Percentiles rank a stretch among this genome's conserved stretches.
These are phyloP conservation scores for Cricetomys ansorgei DNA, from an alignment of 2,113 vertebrate species.

Conservation along the genomic window DNA sequence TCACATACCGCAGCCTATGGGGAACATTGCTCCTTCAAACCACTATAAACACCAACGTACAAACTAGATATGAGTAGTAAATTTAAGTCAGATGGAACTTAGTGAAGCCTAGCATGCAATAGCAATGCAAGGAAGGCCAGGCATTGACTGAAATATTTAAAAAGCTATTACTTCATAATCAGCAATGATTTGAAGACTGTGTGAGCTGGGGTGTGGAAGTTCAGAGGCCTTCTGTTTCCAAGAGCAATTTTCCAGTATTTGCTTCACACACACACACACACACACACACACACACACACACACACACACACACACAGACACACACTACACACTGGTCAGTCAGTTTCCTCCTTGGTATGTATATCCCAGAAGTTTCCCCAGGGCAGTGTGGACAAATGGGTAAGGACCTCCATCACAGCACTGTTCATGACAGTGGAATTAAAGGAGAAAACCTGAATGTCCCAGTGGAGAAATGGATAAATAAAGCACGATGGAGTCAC, in stretches of 20 bases:
- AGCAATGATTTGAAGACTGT: neutral
- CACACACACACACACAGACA: neutral
- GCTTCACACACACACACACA: neutral
- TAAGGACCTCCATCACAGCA: neutral
- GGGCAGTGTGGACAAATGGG: neutral
- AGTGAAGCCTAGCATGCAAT: neutral
- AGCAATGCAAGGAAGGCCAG: neutral
- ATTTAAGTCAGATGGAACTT: neutral
- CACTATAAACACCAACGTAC: neutral
- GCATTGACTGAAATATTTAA: neutral
- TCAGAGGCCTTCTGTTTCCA: neutral
- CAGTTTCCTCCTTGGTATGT: neutral
- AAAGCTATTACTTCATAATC: neutral
- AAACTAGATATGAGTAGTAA: neutral
- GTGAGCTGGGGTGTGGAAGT: neutral
- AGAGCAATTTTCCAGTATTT: neutral
- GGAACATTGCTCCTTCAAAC: neutral
- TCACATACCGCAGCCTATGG: neutral
- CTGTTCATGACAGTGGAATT: neutral
- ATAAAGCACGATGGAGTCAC: conserved; percentile 1
- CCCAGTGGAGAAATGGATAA: neutral
- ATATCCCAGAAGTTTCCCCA: neutral
- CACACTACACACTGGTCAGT: neutral
- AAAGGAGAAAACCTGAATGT: neutral
- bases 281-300: neutral